Base-by-base conservation (phyloP, 2,888 invertebrate genomes). In the Lithophane socia region DNA sequence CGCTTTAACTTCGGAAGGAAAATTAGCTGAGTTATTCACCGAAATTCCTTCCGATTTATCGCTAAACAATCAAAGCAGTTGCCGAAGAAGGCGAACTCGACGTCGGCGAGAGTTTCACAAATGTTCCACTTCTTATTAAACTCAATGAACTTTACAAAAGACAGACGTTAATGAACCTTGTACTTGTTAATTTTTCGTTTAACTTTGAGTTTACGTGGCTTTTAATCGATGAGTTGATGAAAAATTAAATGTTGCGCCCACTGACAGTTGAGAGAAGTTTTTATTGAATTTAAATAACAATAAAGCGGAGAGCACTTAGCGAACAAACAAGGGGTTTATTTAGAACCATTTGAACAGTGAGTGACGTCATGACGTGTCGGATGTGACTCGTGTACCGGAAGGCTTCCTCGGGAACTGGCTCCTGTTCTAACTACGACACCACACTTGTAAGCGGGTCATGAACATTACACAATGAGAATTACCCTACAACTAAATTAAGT, bases 141-240 rank as follows among this genome's bases (percentile, higher is more conserved):
- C 89, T 90, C 82, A 84, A 77, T 77, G 83, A 91, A 92, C 89
- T 93, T 92, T 87, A 89, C 92, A 90, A 92, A 92, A 92, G 93
- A 92, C 90, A 92, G 92, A 91, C 93, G 90, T 89, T 94, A 94
- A 94, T 93, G 93, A 93, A 94, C 91, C 90, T 85, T 87, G 86
- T 90, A 91, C 90, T 92, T 93, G 92, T 92, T 93, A 92, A 94
- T 93, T 93, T 92, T 88, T 89, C 90, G 89, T 92, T 92, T 89
- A 92, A 92, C 90, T 93, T 92, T 84, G 84, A 89, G 87, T 90
- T 92, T 88, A 85, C 88, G 91, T 89, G 90, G 91, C 90, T 91
- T 90, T 88, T 91, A 90, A 92, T 92, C 91, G 91, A 91, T 91
- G 88, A 87, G 83, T 86, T 88, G 82, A 85, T 83, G 86, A 80